Conservation (phyloP, 2,888 invertebrate genomes). For the Agonum fuliginosum region DNA sequence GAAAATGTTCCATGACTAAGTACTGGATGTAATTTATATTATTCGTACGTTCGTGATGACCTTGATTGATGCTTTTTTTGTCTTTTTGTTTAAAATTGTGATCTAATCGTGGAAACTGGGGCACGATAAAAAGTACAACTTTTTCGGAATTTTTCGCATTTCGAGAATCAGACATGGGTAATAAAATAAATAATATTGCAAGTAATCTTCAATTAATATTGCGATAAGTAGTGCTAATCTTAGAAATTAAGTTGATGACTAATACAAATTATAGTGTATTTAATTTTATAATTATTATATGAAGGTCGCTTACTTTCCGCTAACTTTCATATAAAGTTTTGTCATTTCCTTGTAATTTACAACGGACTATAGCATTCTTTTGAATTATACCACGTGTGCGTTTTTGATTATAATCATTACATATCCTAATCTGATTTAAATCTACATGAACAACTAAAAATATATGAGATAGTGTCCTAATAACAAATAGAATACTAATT, state of each 20-base stretch:
- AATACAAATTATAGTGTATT: neutral
- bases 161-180: neutral
- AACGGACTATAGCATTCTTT: neutral
- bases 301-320: no score
- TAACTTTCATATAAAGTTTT: no score
- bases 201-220: neutral
- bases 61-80: constrained; percentile 15
- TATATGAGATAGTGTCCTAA: constrained; percentile 6
- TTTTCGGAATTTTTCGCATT: neutral
- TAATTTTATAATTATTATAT: no score
- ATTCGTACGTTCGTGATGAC: constrained; percentile 10
- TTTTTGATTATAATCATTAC: neutral
- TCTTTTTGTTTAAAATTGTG: constrained; percentile 21
- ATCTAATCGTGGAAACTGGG: constrained; percentile 11
- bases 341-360: neutral
- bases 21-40: constrained; percentile 13
- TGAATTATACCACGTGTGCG: neutral
- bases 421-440: constrained; percentile 12
- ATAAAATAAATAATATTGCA: neutral
- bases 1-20: constrained; percentile 46
- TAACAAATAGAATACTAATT: constrained; percentile 37
- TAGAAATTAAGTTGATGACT: neutral
- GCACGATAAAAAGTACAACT: neutral
- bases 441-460: constrained; percentile 1
- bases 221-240: neutral